These are phyloP conservation scores for Trididemnum nubilum DNA, from an alignment of 23 tunicate genomes.

Conservation along the genomic window DNA sequence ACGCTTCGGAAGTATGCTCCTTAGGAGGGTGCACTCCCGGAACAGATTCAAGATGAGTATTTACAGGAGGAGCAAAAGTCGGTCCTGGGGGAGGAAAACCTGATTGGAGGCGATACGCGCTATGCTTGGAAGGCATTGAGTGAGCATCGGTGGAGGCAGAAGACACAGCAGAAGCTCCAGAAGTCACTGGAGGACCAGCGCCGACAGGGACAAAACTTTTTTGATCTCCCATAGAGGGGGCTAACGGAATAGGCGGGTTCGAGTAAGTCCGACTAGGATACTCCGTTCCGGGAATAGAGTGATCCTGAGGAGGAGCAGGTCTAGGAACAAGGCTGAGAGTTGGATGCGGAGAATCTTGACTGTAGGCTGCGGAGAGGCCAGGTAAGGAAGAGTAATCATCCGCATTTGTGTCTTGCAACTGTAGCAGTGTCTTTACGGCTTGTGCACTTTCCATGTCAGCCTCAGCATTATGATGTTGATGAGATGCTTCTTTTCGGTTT, in stretches of 20 bases:
- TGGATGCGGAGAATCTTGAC: constrained; percentile 68
- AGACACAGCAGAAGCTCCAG: not conserved
- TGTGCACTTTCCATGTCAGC: constrained; percentile 76
- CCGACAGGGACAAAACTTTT: not conserved
- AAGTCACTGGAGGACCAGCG: not conserved
- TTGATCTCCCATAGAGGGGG: not conserved
- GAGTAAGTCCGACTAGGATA: not conserved
- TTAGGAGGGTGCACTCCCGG: no score
- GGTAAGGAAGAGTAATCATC: constrained; percentile 41
- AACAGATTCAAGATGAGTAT: not conserved
- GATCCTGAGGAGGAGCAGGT: not conserved
- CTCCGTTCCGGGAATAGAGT: not conserved
- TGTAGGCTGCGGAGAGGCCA: constrained; percentile 48
- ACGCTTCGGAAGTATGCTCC: not conserved
- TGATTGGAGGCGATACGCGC: not conserved
- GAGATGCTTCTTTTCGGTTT: not conserved
- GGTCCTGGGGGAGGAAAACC: not conserved
- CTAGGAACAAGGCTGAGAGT: constrained; percentile 13
- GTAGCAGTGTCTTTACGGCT: constrained; percentile 73
- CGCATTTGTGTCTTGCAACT: constrained; percentile 46
- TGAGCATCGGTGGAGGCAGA: not conserved
- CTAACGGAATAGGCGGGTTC: not conserved
- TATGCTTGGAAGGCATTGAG: not conserved
- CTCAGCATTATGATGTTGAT: constrained; percentile 4
- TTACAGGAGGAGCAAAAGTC: not conserved